Evolutionary conservation across 2,888 invertebrate genomes (phyloP).

Genomic region (Gastrophysa polygoni): DNA sequence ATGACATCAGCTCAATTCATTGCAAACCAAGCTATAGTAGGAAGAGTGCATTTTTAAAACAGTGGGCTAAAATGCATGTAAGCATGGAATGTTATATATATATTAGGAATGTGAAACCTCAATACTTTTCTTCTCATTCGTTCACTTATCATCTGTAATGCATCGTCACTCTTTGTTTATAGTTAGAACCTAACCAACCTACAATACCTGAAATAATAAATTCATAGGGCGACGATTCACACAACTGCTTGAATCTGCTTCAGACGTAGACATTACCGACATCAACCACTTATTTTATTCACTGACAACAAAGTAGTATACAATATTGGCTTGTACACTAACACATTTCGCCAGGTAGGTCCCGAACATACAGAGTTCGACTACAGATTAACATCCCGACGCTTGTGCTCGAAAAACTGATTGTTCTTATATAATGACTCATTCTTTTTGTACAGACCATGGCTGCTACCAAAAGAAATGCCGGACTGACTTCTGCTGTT

Average conservation of each 20-base stretch:
- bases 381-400: not conserved
- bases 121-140: too few species aligned
- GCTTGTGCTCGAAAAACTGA: conserved; percentile 1
- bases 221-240: not conserved
- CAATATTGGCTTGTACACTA: not conserved
- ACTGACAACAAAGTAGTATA: not conserved
- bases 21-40: too few species aligned
- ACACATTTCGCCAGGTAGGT: conserved; percentile 8
- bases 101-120: too few species aligned
- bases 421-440: not conserved
- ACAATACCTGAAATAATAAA: not conserved
- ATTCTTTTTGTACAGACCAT: conserved; percentile 77
- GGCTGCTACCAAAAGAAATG: conserved; percentile 98
- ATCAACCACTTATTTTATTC: not conserved
- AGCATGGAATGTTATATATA: too few species aligned
- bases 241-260: not conserved
- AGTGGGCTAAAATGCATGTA: too few species aligned
- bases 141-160: too few species aligned
- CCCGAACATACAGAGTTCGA: conserved; percentile 2
- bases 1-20: too few species aligned
- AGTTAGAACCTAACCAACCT: not conserved
- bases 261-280: not conserved
- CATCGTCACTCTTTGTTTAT: too few species aligned
- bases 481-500: conserved; percentile 95
- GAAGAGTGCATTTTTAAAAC: too few species aligned